Evolutionary conservation across 2,113 vertebrate genomes (phyloP).

Genomic region (Sebastes schlegelii): DNA sequence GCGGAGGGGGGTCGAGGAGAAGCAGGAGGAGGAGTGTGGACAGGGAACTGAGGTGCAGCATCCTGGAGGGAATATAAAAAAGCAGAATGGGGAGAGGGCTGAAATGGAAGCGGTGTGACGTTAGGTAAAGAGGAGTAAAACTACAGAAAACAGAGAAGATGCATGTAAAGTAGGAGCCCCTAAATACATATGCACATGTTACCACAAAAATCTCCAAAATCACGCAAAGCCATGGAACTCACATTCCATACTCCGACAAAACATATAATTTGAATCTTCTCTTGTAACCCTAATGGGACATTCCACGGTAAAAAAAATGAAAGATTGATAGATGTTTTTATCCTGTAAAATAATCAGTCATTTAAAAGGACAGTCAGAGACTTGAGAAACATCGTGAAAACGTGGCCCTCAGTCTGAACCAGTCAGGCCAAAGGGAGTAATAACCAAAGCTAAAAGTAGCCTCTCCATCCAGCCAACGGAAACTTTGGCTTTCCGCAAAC

Average conservation of each 20-base stretch:
- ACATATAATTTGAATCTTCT: conserved; percentile 77
- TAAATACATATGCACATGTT: conserved; percentile 55
- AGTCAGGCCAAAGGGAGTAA: conserved; percentile 53
- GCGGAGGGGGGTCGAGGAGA: conserved; percentile 51
- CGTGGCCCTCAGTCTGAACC: conserved; percentile 44
- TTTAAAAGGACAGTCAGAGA: conserved; percentile 39
- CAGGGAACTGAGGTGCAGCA: conserved; percentile 72
- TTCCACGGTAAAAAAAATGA: conserved; percentile 55
- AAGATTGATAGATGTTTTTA: conserved; percentile 65
- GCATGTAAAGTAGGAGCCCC: conserved; percentile 33
- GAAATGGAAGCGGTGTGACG: neutral
- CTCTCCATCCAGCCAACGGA: conserved; percentile 67
- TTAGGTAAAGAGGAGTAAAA: neutral
- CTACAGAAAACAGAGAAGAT: conserved; percentile 13
- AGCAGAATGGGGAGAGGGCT: neutral
- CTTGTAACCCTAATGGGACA: conserved; percentile 59
- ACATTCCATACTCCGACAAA: conserved; percentile 69
- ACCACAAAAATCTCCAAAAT: conserved; percentile 72
- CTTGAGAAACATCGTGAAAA: conserved; percentile 34
- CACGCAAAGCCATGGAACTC: conserved; percentile 52
- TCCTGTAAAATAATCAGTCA: conserved; percentile 59
- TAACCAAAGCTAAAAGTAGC: conserved; percentile 74
- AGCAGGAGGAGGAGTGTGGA: conserved; percentile 62
- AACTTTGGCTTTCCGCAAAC: conserved; percentile 77
- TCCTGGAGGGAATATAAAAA: conserved; percentile 53